Base-by-base conservation (phyloP, 2,113 vertebrate species). In the Prietella phreatophila region DNA sequence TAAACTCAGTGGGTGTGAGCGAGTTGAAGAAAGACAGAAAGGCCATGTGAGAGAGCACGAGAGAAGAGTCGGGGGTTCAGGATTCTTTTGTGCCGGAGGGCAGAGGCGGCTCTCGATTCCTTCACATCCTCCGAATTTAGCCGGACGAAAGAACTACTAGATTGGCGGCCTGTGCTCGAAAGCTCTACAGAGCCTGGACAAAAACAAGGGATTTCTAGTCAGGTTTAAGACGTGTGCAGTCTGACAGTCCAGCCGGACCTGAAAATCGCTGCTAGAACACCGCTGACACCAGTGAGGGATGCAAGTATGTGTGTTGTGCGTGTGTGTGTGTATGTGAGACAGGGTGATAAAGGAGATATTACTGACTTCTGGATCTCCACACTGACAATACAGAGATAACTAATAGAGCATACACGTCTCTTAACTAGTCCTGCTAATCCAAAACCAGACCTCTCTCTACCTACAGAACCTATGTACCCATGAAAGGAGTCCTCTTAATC, bases 61-160 rank as follows among this genome's bases (percentile, higher is more conserved):
- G 84, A 42, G 82, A 58, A 56, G 85, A 88, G 33, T 80, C 87
- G 58, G 89, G 75, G 89, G 86, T 42, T 83, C 88, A 53, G 89
- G 86, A 85, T 85, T 67, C 84, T 65, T 88, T 86, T 90, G 86
- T 88, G 87, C 79, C 76, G 80, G 83, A 83, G 89, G 86, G 85
- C 86, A 88, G 55, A 42, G 53, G 69, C 36, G n/a, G 69, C 83
- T 76, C 86, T 87, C 81, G 20, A 83, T 61, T 83, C 36, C 58
- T 76, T 83, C 81, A 78, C 58, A 87, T 82, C 78, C 78, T 69
- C 76, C n/a, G 39, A 75, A 78, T 86, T 83, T 60, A 81, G 86
- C 85, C 73, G 8, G 65, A 80, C 73, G 36, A 61, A 85, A 86
- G 60, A 55, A 86, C 73, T 42, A 11, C 39, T 36, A 73, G 65